Conservation (phyloP, 2,888 invertebrate genomes). For the Orchestes rusci region DNA sequence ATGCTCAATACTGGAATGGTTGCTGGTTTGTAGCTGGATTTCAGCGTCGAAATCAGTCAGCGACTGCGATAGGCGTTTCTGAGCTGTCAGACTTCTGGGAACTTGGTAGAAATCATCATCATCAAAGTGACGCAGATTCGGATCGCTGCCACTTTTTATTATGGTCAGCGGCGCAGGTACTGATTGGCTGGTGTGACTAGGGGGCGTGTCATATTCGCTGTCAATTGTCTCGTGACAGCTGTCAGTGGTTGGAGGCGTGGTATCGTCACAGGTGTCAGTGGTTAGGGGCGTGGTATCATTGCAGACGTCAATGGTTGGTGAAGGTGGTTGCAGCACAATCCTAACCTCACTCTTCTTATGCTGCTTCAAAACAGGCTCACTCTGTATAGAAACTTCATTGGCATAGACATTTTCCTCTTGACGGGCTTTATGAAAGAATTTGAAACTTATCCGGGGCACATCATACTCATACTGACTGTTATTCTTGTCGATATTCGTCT, state of each 20-base stretch:
- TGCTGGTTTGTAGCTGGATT: constrained; percentile 25
- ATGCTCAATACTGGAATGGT: constrained; percentile 40
- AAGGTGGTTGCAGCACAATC: constrained; percentile 32
- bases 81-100: constrained; percentile 35
- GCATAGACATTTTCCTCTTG: constrained; percentile 29
- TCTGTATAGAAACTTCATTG: constrained; percentile 27
- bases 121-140: constrained; percentile 30
- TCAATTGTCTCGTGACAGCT: neutral
- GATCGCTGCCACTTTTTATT: constrained; percentile 41
- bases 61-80: constrained; percentile 38
- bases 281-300: neutral
- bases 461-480: constrained; percentile 38
- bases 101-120: constrained; percentile 41
- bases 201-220: constrained; percentile 3
- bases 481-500: constrained; percentile 29
- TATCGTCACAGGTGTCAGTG: constrained; percentile 13
- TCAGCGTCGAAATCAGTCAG: constrained; percentile 38
- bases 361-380: constrained; percentile 22
- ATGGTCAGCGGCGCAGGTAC: constrained; percentile 23
- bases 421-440: constrained; percentile 37
- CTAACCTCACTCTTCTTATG: constrained; percentile 34
- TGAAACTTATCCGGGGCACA: constrained; percentile 43
- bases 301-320: too few species aligned
- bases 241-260: neutral
- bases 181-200: constrained; percentile 24